These are phyloP conservation scores for Bucorvus abyssinicus DNA, from an alignment of 2,797 vertebrate genomes.

Conservation along the genomic window DNA sequence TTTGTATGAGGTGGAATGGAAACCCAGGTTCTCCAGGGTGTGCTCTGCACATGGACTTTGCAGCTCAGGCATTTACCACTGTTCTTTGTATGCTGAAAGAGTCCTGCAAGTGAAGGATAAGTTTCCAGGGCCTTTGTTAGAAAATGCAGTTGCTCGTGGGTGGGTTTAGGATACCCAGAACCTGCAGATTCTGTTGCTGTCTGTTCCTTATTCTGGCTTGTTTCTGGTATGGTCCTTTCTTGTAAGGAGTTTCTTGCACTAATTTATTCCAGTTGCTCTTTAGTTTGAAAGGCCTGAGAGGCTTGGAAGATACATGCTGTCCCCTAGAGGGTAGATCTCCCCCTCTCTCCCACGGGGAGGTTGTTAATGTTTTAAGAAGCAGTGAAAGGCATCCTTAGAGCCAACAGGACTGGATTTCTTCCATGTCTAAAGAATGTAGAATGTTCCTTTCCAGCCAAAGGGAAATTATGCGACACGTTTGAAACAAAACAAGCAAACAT, in stretches of 20 bases:
- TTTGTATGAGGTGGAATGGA: not conserved
- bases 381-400: constrained; percentile 34
- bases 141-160: not conserved
- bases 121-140: not conserved
- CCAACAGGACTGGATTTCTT: constrained; percentile 28
- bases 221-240: not conserved
- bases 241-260: not conserved
- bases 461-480: not conserved
- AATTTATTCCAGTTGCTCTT: constrained; percentile 27
- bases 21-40: not conserved
- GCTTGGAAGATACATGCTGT: not conserved
- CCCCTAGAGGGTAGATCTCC: not conserved
- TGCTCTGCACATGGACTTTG: not conserved
- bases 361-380: constrained; percentile 36
- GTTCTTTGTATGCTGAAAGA: not conserved
- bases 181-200: not conserved
- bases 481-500: constrained; percentile 27
- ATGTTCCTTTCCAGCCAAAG: not conserved
- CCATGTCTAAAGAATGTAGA: constrained; percentile 24
- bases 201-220: not conserved
- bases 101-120: not conserved
- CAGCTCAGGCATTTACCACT: not conserved
- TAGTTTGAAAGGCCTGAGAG: not conserved
- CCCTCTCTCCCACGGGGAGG: not conserved
- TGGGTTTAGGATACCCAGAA: not conserved